Conservation (phyloP, 2,888 invertebrate species). For the Tricholauxania praeusta region DNA sequence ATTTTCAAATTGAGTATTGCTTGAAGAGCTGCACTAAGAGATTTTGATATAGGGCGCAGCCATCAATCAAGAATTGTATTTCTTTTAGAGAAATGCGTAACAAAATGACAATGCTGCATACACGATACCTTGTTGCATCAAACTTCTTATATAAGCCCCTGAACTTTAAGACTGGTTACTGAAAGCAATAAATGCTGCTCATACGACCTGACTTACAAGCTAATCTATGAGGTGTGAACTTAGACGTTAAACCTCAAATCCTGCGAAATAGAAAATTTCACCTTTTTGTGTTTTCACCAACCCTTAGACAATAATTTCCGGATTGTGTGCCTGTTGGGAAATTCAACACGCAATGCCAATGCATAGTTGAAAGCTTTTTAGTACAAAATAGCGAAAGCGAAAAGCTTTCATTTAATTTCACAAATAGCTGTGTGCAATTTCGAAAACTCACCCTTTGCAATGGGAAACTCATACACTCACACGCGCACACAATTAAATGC, state of each 20-base stretch:
- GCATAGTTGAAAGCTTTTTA: background rate
- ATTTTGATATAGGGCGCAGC: too few relatives aligned
- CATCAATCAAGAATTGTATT: too few relatives aligned
- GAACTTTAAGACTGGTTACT: too few relatives aligned
- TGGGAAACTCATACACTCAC: constrained; percentile 19
- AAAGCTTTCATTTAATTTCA: constrained; percentile 22
- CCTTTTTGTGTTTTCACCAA: constrained; percentile 1
- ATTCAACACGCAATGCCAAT: constrained; percentile 30
- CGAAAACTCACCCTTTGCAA: constrained; percentile 28
- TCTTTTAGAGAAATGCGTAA: too few relatives aligned
- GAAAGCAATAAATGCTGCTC: too few relatives aligned
- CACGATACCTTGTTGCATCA: too few relatives aligned
- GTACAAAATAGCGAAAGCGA: constrained; percentile 7
- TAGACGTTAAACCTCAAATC: background rate
- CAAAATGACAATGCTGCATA: too few relatives aligned
- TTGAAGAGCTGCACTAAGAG: too few relatives aligned
- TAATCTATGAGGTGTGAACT: background rate
- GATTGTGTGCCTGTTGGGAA: constrained; percentile 49
- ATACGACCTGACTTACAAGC: background rate
- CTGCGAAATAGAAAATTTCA: background rate
- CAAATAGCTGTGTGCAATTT: background rate
- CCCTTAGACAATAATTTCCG: constrained; percentile 58
- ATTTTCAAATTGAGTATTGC: too few relatives aligned
- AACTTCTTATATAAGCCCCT: too few relatives aligned
- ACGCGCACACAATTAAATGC: constrained; percentile 35